phyloP scores from a whole-genome alignment of 2,113 vertebrate genomes.

The Naja naja region DNA sequence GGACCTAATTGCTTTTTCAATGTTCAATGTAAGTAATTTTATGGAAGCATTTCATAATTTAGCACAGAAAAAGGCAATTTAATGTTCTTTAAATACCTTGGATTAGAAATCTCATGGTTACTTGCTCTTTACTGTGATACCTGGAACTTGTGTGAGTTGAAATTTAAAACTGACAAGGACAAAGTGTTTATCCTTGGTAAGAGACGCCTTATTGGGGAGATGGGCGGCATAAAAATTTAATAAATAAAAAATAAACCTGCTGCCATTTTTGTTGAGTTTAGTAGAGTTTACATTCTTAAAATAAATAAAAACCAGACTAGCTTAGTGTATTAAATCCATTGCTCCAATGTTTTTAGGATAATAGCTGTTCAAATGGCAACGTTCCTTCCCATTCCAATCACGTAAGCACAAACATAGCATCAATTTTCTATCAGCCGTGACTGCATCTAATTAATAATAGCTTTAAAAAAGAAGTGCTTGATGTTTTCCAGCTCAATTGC shows the following conservation, averaged over 20 bases:
- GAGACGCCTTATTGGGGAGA: background rate
- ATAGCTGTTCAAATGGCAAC: background rate
- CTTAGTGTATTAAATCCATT: background rate
- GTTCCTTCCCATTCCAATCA: background rate
- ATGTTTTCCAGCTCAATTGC: constrained; percentile 62
- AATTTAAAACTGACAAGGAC: background rate
- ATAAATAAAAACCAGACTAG: background rate
- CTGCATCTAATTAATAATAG: constrained; percentile 60
- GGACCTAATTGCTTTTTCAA: background rate
- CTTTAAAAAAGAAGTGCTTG: constrained; percentile 61
- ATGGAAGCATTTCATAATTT: constrained; percentile 26
- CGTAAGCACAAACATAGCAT: constrained; percentile 59
- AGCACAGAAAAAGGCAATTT: background rate
- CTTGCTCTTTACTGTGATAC: background rate
- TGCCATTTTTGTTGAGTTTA: background rate
- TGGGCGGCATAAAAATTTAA: background rate
- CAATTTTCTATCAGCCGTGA: constrained; percentile 63
- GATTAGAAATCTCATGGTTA: background rate
- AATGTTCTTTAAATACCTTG: background rate
- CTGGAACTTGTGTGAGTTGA: background rate
- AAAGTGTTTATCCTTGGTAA: background rate
- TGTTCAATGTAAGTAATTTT: constrained; percentile 63
- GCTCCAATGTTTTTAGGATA: background rate
- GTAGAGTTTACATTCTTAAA: background rate
- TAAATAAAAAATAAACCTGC: background rate